These are phyloP conservation scores for Clarias fuscus DNA, from an alignment of 2,797 vertebrate species.

Conservation along the genomic window DNA sequence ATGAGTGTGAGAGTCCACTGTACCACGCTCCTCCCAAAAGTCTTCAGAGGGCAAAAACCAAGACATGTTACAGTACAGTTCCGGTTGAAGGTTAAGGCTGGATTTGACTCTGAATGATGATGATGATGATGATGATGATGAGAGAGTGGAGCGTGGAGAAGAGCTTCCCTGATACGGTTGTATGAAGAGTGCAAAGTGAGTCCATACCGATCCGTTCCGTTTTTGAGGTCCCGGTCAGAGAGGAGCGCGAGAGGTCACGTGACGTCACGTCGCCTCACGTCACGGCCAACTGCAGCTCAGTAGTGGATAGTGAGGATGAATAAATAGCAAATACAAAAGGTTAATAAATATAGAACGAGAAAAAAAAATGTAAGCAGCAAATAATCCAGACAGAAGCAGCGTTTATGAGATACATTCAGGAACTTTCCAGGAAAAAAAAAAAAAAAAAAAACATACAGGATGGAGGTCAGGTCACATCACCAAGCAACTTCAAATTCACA, in stretches of 20 bases:
- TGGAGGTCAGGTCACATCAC: not conserved
- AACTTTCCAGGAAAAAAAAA: not conserved
- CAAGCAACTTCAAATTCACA: not conserved
- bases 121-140: conserved; percentile 52
- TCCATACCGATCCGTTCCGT: conserved; percentile 66
- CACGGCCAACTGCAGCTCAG: conserved; percentile 43
- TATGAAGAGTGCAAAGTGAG: conserved; percentile 72
- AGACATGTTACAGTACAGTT: conserved; percentile 66
- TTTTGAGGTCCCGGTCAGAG: conserved; percentile 2
- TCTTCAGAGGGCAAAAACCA: conserved; percentile 54
- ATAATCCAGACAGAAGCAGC: conserved; percentile 22
- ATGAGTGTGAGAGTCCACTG: conserved; percentile 33
- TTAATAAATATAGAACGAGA: conserved; percentile 55
- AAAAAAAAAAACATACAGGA: not conserved
- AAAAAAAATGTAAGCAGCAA: not conserved
- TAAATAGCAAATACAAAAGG: conserved; percentile 69
- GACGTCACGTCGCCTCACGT: not conserved
- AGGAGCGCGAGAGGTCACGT: conserved; percentile 17
- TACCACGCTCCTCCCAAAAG: conserved; percentile 60
- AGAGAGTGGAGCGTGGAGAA: conserved; percentile 67
- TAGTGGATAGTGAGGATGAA: conserved; percentile 62
- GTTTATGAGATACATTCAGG: not conserved
- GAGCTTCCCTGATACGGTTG: conserved; percentile 76
- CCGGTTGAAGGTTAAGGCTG: conserved; percentile 77
- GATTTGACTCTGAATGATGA: conserved; percentile 62